Percentiles rank a stretch among this genome's conserved stretches.
Evolutionary conservation across 2,888 invertebrate genomes (phyloP).

Genomic region (Gerosis bhagava): DNA sequence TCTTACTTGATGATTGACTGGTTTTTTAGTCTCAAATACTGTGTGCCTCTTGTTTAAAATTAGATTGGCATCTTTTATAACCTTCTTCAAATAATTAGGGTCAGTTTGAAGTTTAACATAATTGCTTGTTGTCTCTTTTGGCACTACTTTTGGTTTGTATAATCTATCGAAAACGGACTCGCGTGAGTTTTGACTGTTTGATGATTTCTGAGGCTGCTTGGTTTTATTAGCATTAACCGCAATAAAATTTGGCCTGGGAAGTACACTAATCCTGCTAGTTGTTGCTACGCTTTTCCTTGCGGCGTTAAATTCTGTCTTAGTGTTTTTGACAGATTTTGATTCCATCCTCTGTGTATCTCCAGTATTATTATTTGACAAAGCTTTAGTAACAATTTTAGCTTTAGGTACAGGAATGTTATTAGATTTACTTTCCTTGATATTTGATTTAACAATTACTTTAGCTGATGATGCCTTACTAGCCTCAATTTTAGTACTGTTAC

Average conservation of each 20-base stretch:
- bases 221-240: constrained; percentile 38
- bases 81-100: constrained; percentile 52
- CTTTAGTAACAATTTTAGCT: constrained; percentile 1
- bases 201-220: constrained; percentile 33
- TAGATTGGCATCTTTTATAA: constrained; percentile 46
- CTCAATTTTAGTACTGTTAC: too few relatives aligned
- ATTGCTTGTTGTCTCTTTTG: constrained; percentile 39
- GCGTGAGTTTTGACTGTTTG: constrained; percentile 28
- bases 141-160: constrained; percentile 55
- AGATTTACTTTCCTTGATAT: constrained; percentile 1
- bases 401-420: not conserved
- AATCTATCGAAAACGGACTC: constrained; percentile 67
- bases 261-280: not conserved
- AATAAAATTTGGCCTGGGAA: constrained; percentile 26
- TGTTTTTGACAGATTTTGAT: not conserved
- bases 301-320: not conserved
- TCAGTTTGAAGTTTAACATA: constrained; percentile 50
- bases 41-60: constrained; percentile 54
- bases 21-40: constrained; percentile 42
- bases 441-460: constrained; percentile 10
- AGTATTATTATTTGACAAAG: not conserved
- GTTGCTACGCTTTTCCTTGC: constrained; percentile 41
- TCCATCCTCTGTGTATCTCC: not conserved
- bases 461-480: too few relatives aligned
- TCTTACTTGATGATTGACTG: constrained; percentile 43